A percentile compares a stretch with the other conserved stretches of the same genome.
Conservation (phyloP, 2,888 invertebrate species). For the Helleia helle region DNA sequence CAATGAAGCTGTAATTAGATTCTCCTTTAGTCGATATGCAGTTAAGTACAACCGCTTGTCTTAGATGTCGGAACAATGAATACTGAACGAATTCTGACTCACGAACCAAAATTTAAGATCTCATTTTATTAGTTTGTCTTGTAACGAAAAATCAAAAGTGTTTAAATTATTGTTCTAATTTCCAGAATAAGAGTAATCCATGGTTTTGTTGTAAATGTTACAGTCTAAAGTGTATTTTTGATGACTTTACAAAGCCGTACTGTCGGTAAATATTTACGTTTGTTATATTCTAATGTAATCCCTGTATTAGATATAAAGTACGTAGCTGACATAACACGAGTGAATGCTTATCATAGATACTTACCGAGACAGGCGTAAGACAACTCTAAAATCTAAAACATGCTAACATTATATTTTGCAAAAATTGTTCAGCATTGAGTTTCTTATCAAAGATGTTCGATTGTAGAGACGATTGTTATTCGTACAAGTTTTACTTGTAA, state of each 20-base stretch:
- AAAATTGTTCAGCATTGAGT: no score
- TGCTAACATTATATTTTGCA: no score
- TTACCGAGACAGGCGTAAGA: conserved; percentile 7
- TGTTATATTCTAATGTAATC: conserved; percentile 1
- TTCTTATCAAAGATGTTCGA: no score
- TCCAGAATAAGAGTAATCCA: no score
- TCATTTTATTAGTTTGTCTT: conserved; percentile 48
- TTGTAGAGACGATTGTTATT: no score
- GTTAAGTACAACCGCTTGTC: conserved; percentile 56
- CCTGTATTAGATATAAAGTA: conserved; percentile 45
- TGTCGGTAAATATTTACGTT: not conserved
- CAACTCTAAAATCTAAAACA: no score
- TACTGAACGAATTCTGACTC: conserved; percentile 57
- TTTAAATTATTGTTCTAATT: not conserved
- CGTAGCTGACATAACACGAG: no score
- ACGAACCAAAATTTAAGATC: conserved; percentile 68
- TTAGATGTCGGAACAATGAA: conserved; percentile 44
- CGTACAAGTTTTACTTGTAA: no score
- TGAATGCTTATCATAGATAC: not conserved
- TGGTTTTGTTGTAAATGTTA: not conserved
- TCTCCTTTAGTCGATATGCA: conserved; percentile 33
- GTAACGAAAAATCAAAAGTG: conserved; percentile 7
- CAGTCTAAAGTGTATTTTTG: conserved; percentile 6
- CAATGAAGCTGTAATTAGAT: conserved; percentile 45
- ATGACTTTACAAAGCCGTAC: not conserved